A percentile compares a stretch with the other conserved stretches of the same genome.
Conservation (phyloP, 1,140 invertebrate species). For the Halesus radiatus region DNA sequence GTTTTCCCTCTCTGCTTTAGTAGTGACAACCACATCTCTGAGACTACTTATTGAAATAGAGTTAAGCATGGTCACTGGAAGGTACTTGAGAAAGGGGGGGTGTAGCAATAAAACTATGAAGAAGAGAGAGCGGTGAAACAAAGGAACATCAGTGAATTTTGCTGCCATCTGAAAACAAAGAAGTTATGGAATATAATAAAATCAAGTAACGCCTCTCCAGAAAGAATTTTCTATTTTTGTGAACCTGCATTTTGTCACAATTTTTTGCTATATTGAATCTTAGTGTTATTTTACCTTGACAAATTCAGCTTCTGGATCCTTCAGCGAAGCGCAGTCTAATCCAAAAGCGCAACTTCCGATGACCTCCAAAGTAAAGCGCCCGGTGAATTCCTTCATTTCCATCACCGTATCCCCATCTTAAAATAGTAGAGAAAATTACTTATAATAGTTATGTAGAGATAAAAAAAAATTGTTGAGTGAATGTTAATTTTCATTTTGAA, state of each 20-base stretch:
- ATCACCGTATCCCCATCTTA: conserved; percentile 60
- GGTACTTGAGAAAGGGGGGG: conserved; percentile 31
- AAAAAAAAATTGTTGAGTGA: neutral
- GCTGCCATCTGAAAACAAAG: conserved; percentile 62
- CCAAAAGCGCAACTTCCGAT: conserved; percentile 70
- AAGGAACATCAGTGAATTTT: conserved; percentile 60
- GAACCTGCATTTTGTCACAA: neutral
- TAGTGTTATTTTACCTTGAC: conserved; percentile 59
- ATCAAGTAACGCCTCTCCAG: neutral
- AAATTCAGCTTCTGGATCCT: conserved; percentile 64
- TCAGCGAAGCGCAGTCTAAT: conserved; percentile 63
- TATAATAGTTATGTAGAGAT: neutral
- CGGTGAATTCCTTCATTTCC: conserved; percentile 67
- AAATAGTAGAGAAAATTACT: conserved; percentile 11
- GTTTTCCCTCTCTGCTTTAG: conserved; percentile 41
- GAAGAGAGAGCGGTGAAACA: conserved; percentile 41
- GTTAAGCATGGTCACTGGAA: conserved; percentile 58
- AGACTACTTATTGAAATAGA: conserved; percentile 58
- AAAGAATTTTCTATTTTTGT: neutral
- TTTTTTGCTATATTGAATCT: neutral
- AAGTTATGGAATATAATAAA: neutral
- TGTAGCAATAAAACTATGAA: conserved; percentile 46
- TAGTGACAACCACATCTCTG: conserved; percentile 51
- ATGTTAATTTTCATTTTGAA: neutral
- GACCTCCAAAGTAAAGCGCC: conserved; percentile 66